phyloP scores from a whole-genome alignment of 2,888 invertebrate genomes.

The Boloria selene region DNA sequence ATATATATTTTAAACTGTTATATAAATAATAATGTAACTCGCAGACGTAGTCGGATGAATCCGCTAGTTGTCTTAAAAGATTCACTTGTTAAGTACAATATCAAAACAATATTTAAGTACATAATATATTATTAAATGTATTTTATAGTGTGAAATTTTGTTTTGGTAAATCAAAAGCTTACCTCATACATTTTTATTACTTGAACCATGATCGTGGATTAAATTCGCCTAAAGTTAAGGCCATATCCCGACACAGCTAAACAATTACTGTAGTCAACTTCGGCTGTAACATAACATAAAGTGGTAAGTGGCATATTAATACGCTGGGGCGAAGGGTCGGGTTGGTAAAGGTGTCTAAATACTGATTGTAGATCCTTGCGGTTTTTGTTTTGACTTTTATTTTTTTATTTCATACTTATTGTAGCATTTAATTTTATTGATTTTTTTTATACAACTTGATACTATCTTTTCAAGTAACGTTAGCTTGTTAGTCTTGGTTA shows the following conservation, averaged over 20 bases:
- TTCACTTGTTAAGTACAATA: too few species aligned
- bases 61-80: too few species aligned
- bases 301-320: slow-evolving; percentile 68
- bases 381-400: too few species aligned
- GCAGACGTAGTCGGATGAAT: too few species aligned
- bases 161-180: slow-evolving; percentile 25
- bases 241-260: slow-evolving; percentile 66
- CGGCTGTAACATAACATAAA: slow-evolving; percentile 63
- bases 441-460: too few species aligned
- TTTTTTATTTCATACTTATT: background rate
- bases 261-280: slow-evolving; percentile 69
- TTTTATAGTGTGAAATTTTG: background rate
- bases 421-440: too few species aligned
- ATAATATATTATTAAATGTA: background rate
- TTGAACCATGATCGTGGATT: slow-evolving; percentile 47
- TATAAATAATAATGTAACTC: too few species aligned
- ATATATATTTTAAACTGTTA: too few species aligned
- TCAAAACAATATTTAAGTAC: too few species aligned
- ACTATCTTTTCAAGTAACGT: too few species aligned
- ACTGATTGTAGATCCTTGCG: slow-evolving; percentile 1
- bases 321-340: slow-evolving; percentile 44
- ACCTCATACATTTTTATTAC: slow-evolving; percentile 29
- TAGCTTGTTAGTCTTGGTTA: too few species aligned
- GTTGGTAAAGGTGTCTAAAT: slow-evolving; percentile 31
- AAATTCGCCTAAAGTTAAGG: slow-evolving; percentile 56